These are phyloP conservation scores for Arothron firmamentum DNA, from an alignment of 2,113 vertebrate species.

Conservation along the genomic window DNA sequence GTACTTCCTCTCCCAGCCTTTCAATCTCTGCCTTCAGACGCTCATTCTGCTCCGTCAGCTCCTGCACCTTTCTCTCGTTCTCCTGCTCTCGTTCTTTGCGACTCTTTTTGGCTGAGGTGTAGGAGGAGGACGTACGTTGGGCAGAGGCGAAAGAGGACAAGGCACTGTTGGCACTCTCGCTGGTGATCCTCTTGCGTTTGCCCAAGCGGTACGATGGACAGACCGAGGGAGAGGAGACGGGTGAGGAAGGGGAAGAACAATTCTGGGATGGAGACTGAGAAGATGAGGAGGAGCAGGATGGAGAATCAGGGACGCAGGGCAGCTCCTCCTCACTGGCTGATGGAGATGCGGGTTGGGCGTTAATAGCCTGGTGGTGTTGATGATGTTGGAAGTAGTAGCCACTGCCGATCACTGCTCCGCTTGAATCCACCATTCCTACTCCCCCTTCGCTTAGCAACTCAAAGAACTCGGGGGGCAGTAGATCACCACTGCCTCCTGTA, in stretches of 20 bases:
- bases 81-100: slow-evolving; percentile 83
- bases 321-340: slow-evolving; percentile 75
- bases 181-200: slow-evolving; percentile 69
- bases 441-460: slow-evolving; percentile 78
- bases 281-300: slow-evolving; percentile 74
- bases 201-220: slow-evolving; percentile 62
- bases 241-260: slow-evolving; percentile 74
- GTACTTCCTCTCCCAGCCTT: slow-evolving; percentile 83
- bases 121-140: slow-evolving; percentile 52
- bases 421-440: slow-evolving; percentile 66
- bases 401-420: slow-evolving; percentile 62
- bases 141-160: slow-evolving; percentile 50
- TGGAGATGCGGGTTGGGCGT: slow-evolving; percentile 64
- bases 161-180: slow-evolving; percentile 54
- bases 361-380: slow-evolving; percentile 56
- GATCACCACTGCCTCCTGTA: slow-evolving; percentile 66
- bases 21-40: slow-evolving; percentile 83
- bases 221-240: slow-evolving; percentile 60
- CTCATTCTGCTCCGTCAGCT: slow-evolving; percentile 86
- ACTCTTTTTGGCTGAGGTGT: slow-evolving; percentile 79
- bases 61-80: slow-evolving; percentile 81
- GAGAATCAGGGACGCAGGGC: slow-evolving; percentile 72
- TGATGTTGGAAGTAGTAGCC: slow-evolving; percentile 68
- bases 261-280: slow-evolving; percentile 74
- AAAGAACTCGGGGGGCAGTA: slow-evolving; percentile 80